Evolutionary conservation across 2,797 vertebrate species (phyloP), one percentile per base, ranked within the genome.

Genomic region (Danio choprae): DNA sequence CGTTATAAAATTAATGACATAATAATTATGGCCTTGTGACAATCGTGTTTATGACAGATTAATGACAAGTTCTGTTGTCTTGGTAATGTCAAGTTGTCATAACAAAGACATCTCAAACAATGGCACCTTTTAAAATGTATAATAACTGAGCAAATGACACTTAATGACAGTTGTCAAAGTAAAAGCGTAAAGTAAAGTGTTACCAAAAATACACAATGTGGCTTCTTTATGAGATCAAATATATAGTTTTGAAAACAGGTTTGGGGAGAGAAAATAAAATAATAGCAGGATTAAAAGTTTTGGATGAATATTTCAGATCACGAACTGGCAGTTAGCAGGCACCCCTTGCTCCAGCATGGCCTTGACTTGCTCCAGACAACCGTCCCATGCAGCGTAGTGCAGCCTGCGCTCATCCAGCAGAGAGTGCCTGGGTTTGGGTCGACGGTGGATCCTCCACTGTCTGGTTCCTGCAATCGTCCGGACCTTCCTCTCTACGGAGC

Each of bases 321-420:
- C 89, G 87, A 80, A 91, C 90, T 85, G 87, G 77, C 84, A 89
- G 75, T 89, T 87, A 43, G 84, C 84, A 60, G 88, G 84, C 40
- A 90, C 85, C 3, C 87, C 87, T 6, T 48, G 74, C 46, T 86
- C 74, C 51, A 90, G 76, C 46, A 89, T 83, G 18, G 79, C 74
- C 73, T 87, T 87, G 36, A 88, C 88, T 75, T 88, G 85, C 15
- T 90, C 88, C 62, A 85, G 51, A 29, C 86, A 84, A 38, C 87
- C 88, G 11, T 84, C 83, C 88, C 89, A 88, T 41, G 80, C 88
- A 15, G 89, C 87, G 13, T 84, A 76, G 15, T 88, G 85, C 16
- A 90, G 77, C 56, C 72, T 85, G 67, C 81, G 80, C 77, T 88
- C 85, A 56, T 89, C 87, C 74, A 87, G 81, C 15, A 84, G 53